phyloP scores from a whole-genome alignment of 1,140 invertebrate genomes.

The Cydia fagiglandana region DNA sequence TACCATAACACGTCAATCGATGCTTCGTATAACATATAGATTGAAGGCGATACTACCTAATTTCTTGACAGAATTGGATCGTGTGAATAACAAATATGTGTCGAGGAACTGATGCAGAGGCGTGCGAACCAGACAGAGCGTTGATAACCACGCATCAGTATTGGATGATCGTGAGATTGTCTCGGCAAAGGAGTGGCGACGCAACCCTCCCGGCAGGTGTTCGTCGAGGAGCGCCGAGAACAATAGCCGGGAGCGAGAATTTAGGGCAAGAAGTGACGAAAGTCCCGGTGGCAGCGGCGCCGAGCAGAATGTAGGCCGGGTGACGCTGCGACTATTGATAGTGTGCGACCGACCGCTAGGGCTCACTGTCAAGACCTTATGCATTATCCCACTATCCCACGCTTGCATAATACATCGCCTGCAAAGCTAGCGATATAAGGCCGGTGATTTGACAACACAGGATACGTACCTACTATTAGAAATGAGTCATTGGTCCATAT shows the following conservation, averaged over 20 bases:
- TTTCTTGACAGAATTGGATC: slow-evolving; percentile 52
- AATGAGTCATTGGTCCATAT: slow-evolving; percentile 10
- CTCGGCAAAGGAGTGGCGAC: not conserved
- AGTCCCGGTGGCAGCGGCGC: slow-evolving; percentile 47
- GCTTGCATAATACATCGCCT: slow-evolving; percentile 15
- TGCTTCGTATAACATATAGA: not conserved
- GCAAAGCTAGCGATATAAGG: not conserved
- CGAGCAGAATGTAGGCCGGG: slow-evolving; percentile 67
- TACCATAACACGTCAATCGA: slow-evolving; percentile 35
- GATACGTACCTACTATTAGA: slow-evolving; percentile 4
- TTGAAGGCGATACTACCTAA: slow-evolving; percentile 27
- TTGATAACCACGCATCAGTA: slow-evolving; percentile 9
- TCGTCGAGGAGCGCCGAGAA: slow-evolving; percentile 33
- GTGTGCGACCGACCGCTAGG: slow-evolving; percentile 40
- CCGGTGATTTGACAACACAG: not conserved
- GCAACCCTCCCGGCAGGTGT: slow-evolving; percentile 22
- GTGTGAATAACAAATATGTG: slow-evolving; percentile 52
- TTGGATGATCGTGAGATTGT: slow-evolving; percentile 5
- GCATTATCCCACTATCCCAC: slow-evolving; percentile 11
- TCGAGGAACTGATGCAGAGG: slow-evolving; percentile 24
- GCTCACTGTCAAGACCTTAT: not conserved
- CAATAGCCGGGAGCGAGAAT: slow-evolving; percentile 55
- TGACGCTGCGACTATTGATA: slow-evolving; percentile 69
- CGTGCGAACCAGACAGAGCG: slow-evolving; percentile 18
- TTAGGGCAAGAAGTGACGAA: slow-evolving; percentile 64